A percentile compares a stretch with the other conserved stretches of the same genome.
These are phyloP conservation scores for Periphyllus acericola DNA, from an alignment of 2,888 invertebrate species.

Conservation along the genomic window DNA sequence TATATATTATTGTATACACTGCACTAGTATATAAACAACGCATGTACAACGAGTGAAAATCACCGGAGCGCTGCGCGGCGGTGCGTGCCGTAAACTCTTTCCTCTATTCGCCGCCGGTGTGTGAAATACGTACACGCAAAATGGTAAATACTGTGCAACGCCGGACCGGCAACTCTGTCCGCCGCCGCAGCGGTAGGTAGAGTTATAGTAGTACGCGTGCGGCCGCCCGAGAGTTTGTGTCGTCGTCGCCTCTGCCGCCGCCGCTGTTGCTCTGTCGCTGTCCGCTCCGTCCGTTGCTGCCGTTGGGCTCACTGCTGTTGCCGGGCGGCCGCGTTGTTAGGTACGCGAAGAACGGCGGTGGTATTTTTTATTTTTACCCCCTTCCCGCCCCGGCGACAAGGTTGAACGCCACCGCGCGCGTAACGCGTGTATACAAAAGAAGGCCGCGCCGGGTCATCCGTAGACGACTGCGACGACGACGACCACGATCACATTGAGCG, in stretches of 20 bases:
- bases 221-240: slow-evolving; percentile 47
- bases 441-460: not conserved
- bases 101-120: slow-evolving; percentile 49
- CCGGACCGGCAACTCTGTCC: slow-evolving; percentile 21
- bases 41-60: slow-evolving; percentile 45
- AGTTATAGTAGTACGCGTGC: slow-evolving; percentile 53
- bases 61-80: slow-evolving; percentile 58
- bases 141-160: slow-evolving; percentile 36
- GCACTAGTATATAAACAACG: slow-evolving; percentile 17
- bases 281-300: slow-evolving; percentile 1
- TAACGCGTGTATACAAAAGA: slow-evolving; percentile 57
- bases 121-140: slow-evolving; percentile 22
- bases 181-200: slow-evolving; percentile 12
- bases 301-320: not conserved
- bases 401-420: slow-evolving; percentile 40
- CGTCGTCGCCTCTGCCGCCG: slow-evolving; percentile 10
- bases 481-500: not conserved
- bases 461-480: not conserved
- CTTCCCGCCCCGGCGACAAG: not conserved
- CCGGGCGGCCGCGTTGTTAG: not conserved
- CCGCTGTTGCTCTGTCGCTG: not conserved
- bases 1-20: not conserved
- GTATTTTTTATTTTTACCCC: not conserved
- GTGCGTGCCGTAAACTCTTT: slow-evolving; percentile 56
- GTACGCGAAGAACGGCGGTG: not conserved